Base-by-base conservation (phyloP, 2,888 invertebrate species). In the Monopis laevigella region DNA sequence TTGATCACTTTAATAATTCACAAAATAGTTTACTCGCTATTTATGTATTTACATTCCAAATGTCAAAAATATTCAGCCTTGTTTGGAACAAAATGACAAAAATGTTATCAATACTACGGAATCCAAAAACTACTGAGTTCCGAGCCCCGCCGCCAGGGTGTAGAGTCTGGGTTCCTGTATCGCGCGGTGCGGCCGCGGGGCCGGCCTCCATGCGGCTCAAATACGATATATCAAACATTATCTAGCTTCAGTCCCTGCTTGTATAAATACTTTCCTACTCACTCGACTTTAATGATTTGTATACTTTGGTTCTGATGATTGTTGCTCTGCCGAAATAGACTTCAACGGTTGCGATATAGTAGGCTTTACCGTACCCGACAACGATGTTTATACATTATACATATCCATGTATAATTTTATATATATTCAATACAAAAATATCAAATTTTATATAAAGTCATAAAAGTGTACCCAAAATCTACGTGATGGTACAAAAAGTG, bases 391-490 rank as follows among this genome's bases (percentile, higher is more conserved):
- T 78, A 78, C 75, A 78, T 77, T 78, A 75, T 77, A 80, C 77
- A 77, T 78, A 77, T 71, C 65, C 75, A 77, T 78, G 78, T 78
- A 78, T 77, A 78, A 75, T 78, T 40, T 77, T 78, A 78, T 78
- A 78, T 78, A 78, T 78, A 77, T 77, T 75, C 70, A 77, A 75
- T 78, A 78, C 72, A 80, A 80, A 80, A 80, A 80, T 78, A 78
- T 78, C 65, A 77, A 78, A 77, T 78, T 80, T 80, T 65, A 78
- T 80, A 78, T 78, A 80, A 80, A 80, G 78, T 77, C 77, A 77
- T 77, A 80, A n/a, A 80, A 80, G 75, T 78, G 80, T 80, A 80
- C 80, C 80, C 80, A 80, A 80, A 80, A 78, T 77, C 78, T 80
- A 80, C 78, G 72, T 73, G 74, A 70, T 77, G 78, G 78, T 78